These are phyloP conservation scores for Callopanchax toddi DNA, from an alignment of 2,113 vertebrate genomes.

Conservation along the genomic window DNA sequence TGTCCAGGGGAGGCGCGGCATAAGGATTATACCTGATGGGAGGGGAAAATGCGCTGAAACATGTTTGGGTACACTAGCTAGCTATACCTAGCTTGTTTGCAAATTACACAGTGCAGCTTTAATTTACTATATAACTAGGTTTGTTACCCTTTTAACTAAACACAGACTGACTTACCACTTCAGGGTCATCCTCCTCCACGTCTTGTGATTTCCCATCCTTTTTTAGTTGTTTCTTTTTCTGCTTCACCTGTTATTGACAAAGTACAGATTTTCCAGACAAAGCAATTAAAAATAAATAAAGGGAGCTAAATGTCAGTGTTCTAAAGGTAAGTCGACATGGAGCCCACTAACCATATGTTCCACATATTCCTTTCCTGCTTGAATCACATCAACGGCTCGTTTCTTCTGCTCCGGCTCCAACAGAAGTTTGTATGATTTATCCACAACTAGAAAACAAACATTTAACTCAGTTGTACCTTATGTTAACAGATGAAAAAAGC, in stretches of 20 bases:
- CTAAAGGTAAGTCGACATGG: background rate
- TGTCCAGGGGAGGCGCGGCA: too few species aligned
- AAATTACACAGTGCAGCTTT: too few species aligned
- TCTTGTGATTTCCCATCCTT: slow-evolving; percentile 90
- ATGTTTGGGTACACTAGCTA: too few species aligned
- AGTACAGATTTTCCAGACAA: background rate
- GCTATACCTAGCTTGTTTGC: too few species aligned
- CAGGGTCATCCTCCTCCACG: slow-evolving; percentile 94
- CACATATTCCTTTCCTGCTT: slow-evolving; percentile 94
- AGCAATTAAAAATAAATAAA: too few species aligned
- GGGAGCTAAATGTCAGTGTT: too few species aligned
- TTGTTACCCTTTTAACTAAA: too few species aligned
- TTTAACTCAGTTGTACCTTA: too few species aligned
- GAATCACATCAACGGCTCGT: slow-evolving; percentile 94
- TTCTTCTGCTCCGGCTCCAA: slow-evolving; percentile 97
- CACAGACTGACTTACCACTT: slow-evolving; percentile 86
- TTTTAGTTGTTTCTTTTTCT: slow-evolving; percentile 96
- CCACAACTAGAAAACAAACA: slow-evolving; percentile 84
- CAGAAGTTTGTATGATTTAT: slow-evolving; percentile 96
- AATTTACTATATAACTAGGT: too few species aligned
- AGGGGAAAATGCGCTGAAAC: too few species aligned
- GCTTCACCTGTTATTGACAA: slow-evolving; percentile 85
- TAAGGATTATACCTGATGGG: too few species aligned
- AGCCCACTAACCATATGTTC: slow-evolving; percentile 91
- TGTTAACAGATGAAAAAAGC: too few species aligned